Evolutionary conservation across 2,797 vertebrate genomes (phyloP), one percentile per base, ranked within the genome.

Genomic region (Enteromius paludinosus): DNA sequence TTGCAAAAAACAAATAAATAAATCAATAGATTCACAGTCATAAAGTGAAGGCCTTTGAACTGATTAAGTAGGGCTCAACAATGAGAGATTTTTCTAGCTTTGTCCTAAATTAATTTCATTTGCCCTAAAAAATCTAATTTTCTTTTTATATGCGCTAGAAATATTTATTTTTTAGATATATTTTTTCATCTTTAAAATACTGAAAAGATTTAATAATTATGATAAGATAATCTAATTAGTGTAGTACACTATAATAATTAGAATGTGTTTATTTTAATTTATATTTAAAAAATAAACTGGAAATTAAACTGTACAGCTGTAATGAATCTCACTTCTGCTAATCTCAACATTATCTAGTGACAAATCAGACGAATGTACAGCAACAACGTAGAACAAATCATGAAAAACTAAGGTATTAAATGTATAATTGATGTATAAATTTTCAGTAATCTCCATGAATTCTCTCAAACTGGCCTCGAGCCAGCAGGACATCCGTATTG

Each of bases 351-450:
- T 54, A 54, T n/a, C 47, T 23, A 35, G 49, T 35, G 5, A 35
- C 11, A 54, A 38, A 56, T 56, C 33, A 23, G 30, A 73, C 35
- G 20, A 74, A 35, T 38, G 15, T 56, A 56, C 14, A 56, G 2
- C 30, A 72, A 72, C 20, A 35, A 54, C n/a, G 6, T 54, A 73
- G 9, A 54, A 15, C 6, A 72, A 4, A 54, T 18, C 30, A 54
- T n/a, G 11, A 47, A 73, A 72, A 72, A 54, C 70, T 1, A 33
- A 72, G 25, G 28, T 45, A 73, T 20, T 73, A 14, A 33, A n/a
- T n/a, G n/a, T n/a, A n/a, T n/a, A n/a, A n/a, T n/a, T 56, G 6
- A 38, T 35, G 6, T 33, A 56, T 35, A 4, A 4, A 56, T 38
- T 10, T 73, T 56, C 18, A 11, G 30, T 12, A 7, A 69, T 28